These are phyloP conservation scores for Lonchura striata DNA, from an alignment of 2,113 vertebrate genomes.

Conservation along the genomic window DNA sequence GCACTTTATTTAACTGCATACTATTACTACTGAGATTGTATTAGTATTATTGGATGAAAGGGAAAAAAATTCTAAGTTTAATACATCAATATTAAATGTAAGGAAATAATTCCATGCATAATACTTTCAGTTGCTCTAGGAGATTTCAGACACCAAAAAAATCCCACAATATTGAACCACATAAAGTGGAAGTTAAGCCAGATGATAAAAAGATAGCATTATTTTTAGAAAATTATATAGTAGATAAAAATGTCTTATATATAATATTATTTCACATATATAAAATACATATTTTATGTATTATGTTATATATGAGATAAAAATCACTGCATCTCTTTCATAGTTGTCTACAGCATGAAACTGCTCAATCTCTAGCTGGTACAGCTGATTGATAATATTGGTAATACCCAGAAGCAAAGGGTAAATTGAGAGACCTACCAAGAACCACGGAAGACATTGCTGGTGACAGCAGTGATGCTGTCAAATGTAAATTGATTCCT, in stretches of 20 bases:
- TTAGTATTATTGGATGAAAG: neutral
- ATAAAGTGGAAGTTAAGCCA: neutral
- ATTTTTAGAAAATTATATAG: neutral
- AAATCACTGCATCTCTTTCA: neutral
- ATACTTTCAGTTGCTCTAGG: neutral
- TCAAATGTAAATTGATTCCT: neutral
- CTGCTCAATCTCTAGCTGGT: neutral
- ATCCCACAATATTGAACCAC: neutral
- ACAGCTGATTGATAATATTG: neutral
- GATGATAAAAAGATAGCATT: neutral
- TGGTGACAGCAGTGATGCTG: neutral
- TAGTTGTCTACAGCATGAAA: neutral
- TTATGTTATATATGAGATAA: neutral
- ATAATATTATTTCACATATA: no score
- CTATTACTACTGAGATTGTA: neutral
- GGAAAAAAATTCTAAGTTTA: neutral
- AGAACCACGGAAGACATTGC: neutral
- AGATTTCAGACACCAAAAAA: neutral
- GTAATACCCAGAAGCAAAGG: neutral
- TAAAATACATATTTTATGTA: no score
- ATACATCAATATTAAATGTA: neutral
- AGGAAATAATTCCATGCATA: neutral
- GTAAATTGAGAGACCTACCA: neutral
- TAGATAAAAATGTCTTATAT: neutral
- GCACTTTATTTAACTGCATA: neutral